Base-by-base conservation (phyloP, 2,113 vertebrate species). In the Ctenodactylus gundi region DNA sequence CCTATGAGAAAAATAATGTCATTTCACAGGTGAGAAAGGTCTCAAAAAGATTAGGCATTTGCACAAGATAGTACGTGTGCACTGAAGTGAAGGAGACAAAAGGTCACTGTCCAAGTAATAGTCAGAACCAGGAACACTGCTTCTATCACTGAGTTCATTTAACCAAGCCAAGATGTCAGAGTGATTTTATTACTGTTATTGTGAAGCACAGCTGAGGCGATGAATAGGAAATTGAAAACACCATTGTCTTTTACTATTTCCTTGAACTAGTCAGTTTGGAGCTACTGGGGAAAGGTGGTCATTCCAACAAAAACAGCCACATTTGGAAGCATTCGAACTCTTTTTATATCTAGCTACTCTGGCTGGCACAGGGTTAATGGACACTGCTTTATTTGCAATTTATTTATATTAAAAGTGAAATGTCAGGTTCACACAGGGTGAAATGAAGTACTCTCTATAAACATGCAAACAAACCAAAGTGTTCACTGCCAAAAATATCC, bases 401-500 rank as follows among this genome's bases (percentile, higher is more conserved):
- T 95, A 95, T 97, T 98, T 97, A 84, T 96, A 91, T 96, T 80
- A 72, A 96, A 95, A 95, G 87, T 85, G 84, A 96, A 97, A 95
- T 93, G 88, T 97, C 95, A 98, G 85, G 88, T 97, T 97, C 93
- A 97, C 83, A 92, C 91, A 93, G 86, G 83, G 75, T 84, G 95
- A 98, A 98, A 98, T 96, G 97, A 97, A 98, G 90, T 91, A 67
- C 80, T 91, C 95, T 97, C 96, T 97, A 87, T 97, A 96, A 96
- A 95, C 70, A 89, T 90, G 86, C 91, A 97, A 98, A 91, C 80
- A 97, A 97, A 75, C 0, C 13, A 90, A 92, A 97, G 87, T 46
- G 80, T 78, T 86, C 25, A 4, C 31, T 89, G 92, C 96, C 96
- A 96, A 92, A 96, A 64, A 95, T 96, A 97, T 95, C 92, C 95